A percentile compares a stretch with the other conserved stretches of the same genome.
Evolutionary conservation across 30 jellyfish, hydroid and myxozoan genomes (phyloP).

Genomic region (Aurelia sp.): DNA sequence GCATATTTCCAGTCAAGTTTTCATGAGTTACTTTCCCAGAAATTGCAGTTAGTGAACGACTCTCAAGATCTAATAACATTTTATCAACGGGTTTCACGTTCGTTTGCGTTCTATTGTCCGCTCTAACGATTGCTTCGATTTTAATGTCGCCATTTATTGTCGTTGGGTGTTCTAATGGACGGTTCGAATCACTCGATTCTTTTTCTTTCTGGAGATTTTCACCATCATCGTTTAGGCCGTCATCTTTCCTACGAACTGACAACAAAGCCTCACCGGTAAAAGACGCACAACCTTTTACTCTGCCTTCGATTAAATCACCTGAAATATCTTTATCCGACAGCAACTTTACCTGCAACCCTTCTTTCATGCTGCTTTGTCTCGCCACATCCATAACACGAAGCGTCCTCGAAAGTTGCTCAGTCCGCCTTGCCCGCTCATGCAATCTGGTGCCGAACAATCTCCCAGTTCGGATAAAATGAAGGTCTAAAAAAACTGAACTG

Average conservation of each 20-base stretch:
- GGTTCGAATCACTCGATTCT: not conserved
- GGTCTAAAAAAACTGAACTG: conserved; percentile 26
- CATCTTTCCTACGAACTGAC: not conserved
- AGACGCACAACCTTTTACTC: conserved; percentile 7
- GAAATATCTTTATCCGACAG: conserved; percentile 53
- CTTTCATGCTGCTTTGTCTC: conserved; percentile 72
- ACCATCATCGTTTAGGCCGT: not conserved
- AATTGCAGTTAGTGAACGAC: not conserved
- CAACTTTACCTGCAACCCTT: conserved; percentile 65
- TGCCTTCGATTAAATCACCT: conserved; percentile 19
- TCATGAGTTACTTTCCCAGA: no score
- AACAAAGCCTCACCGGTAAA: conserved; percentile 9
- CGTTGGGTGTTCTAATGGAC: conserved; percentile 4
- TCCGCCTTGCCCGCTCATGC: conserved; percentile 56
- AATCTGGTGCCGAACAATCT: conserved; percentile 39
- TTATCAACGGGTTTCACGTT: conserved; percentile 11
- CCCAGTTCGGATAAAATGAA: conserved; percentile 48
- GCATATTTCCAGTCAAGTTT: no score
- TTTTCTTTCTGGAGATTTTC: not conserved
- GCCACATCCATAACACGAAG: conserved; percentile 70
- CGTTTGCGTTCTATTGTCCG: conserved; percentile 41
- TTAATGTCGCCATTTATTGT: conserved; percentile 36
- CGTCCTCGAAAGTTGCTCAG: conserved; percentile 33
- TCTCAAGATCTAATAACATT: not conserved
- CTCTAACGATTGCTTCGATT: conserved; percentile 54